Evolutionary conservation across 2,113 vertebrate species (phyloP).

Genomic region (Polypterus senegalus): DNA sequence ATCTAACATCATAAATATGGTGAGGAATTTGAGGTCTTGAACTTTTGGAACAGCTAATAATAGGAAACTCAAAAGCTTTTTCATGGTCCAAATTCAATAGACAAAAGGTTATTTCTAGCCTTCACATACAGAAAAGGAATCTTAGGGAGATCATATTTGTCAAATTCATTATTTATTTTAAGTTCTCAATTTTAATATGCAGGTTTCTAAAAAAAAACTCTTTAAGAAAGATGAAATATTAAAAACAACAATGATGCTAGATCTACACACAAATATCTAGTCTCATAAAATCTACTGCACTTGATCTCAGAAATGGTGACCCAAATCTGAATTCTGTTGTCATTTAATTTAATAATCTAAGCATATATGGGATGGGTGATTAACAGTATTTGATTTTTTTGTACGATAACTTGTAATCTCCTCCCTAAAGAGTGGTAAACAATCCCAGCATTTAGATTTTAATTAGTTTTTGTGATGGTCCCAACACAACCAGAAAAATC

Average conservation of each 20-base stretch:
- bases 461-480: background rate
- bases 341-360: background rate
- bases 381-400: background rate
- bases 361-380: slow-evolving; percentile 1
- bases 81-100: too few relatives aligned
- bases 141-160: too few relatives aligned
- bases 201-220: background rate
- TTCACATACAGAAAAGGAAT: too few relatives aligned
- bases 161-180: too few relatives aligned
- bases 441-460: background rate
- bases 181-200: too few relatives aligned
- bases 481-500: background rate
- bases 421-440: background rate
- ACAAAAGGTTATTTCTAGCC: too few relatives aligned
- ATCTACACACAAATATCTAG: background rate
- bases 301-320: background rate
- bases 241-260: background rate
- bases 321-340: background rate
- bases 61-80: too few relatives aligned
- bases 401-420: background rate
- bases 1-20: too few relatives aligned
- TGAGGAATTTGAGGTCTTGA: too few relatives aligned
- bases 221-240: background rate
- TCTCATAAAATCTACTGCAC: background rate
- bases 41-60: too few relatives aligned